These are phyloP conservation scores for Zeugodacus cucurbitae DNA, from an alignment of 1,140 invertebrate species.

Conservation along the genomic window DNA sequence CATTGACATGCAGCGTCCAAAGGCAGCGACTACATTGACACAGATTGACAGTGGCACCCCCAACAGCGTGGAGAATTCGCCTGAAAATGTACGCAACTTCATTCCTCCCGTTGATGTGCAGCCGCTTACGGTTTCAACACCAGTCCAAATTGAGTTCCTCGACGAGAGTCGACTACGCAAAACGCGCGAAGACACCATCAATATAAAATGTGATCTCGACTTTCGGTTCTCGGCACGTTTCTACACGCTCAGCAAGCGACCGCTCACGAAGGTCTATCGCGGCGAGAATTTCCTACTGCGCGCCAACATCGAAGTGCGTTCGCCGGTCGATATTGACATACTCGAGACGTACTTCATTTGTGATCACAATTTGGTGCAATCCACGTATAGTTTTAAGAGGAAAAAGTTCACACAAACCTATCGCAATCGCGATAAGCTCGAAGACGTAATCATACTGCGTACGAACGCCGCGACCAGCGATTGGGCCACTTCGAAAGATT, in stretches of 20 bases:
- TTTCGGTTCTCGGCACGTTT: constrained; percentile 60
- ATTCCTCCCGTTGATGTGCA: background rate
- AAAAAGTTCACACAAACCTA: constrained; percentile 62
- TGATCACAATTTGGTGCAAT: constrained; percentile 66
- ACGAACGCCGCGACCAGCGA: constrained; percentile 56
- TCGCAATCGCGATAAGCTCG: constrained; percentile 55
- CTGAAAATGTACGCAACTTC: constrained; percentile 50
- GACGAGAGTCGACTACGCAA: constrained; percentile 61
- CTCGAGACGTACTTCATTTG: constrained; percentile 65
- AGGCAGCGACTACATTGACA: constrained; percentile 31
- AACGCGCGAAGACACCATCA: constrained; percentile 56
- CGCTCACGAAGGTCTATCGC: constrained; percentile 55
- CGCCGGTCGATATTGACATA: constrained; percentile 59
- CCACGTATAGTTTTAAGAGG: constrained; percentile 64
- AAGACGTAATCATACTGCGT: constrained; percentile 61
- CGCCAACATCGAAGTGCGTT: constrained; percentile 56
- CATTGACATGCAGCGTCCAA: constrained; percentile 53
- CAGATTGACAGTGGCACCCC: constrained; percentile 47
- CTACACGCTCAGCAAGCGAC: constrained; percentile 59
- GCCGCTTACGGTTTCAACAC: constrained; percentile 44
- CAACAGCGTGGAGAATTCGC: constrained; percentile 57
- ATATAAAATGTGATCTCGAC: constrained; percentile 54
- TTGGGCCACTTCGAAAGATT: constrained; percentile 56
- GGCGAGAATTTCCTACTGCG: constrained; percentile 64
- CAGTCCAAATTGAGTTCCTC: constrained; percentile 60